Percentiles rank a stretch among this genome's conserved stretches.
Conservation (phyloP, 1,140 invertebrate genomes). For the Akabosia matsudoensis region DNA sequence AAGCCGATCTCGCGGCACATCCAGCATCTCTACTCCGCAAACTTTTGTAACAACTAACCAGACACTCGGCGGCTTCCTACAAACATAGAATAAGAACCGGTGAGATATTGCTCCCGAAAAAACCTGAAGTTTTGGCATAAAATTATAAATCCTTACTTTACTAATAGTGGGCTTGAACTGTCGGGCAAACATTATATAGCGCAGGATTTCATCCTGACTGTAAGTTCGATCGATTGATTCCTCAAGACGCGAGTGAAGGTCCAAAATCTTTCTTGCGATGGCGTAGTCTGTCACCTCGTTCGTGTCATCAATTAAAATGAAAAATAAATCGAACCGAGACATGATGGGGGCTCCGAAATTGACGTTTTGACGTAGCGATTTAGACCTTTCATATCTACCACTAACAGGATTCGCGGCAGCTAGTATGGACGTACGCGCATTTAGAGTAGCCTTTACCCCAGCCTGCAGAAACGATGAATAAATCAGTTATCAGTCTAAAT, state of each 20-base stretch:
- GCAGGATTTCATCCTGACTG: slow-evolving; percentile 77
- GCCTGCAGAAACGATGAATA: slow-evolving; percentile 60
- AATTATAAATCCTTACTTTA: slow-evolving; percentile 54
- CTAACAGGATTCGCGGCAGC: slow-evolving; percentile 97
- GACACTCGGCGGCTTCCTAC: slow-evolving; percentile 74
- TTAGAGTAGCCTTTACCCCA: slow-evolving; percentile 93
- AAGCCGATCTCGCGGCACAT: slow-evolving; percentile 66
- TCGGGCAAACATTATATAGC: slow-evolving; percentile 94
- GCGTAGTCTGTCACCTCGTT: slow-evolving; percentile 92
- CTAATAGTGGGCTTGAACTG: slow-evolving; percentile 92
- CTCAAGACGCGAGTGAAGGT: slow-evolving; percentile 77
- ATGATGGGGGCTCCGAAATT: slow-evolving; percentile 93
- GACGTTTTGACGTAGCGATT: slow-evolving; percentile 94
- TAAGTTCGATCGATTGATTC: slow-evolving; percentile 76
- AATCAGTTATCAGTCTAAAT: neutral
- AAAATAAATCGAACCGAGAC: slow-evolving; percentile 98
- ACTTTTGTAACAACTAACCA: slow-evolving; percentile 86
- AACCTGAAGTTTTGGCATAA: too few species aligned
- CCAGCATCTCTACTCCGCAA: slow-evolving; percentile 79
- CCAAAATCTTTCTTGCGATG: slow-evolving; percentile 92
- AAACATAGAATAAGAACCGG: slow-evolving; percentile 16
- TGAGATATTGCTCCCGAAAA: too few species aligned
- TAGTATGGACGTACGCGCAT: slow-evolving; percentile 95
- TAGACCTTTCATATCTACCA: slow-evolving; percentile 90
- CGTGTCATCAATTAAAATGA: slow-evolving; percentile 93